Evolutionary conservation across 2,113 vertebrate species (phyloP).

Genomic region (Mustela lutreola): DNA sequence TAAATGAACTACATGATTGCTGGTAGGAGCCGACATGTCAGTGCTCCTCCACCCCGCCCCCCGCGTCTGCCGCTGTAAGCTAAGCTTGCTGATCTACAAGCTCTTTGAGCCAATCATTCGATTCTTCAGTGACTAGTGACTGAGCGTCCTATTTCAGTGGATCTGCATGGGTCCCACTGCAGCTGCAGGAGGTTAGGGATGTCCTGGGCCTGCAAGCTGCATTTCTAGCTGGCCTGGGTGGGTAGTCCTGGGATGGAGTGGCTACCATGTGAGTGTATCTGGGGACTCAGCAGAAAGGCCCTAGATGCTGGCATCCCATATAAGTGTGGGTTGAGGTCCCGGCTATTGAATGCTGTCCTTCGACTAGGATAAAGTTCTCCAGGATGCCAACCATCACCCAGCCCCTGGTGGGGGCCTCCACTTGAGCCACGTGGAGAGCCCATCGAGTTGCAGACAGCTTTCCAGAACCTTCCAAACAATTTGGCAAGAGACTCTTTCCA

Average conservation of each 20-base stretch:
- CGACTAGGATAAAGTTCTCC: neutral
- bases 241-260: neutral
- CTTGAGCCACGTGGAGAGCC: neutral
- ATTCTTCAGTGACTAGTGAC: neutral
- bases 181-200: neutral
- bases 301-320: too few species aligned
- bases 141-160: neutral
- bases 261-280: too few species aligned
- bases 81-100: neutral
- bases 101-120: neutral
- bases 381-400: neutral
- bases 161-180: neutral
- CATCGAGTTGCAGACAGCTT: neutral
- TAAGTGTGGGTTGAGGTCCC: too few species aligned
- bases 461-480: neutral
- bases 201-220: neutral
- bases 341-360: neutral
- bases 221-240: too few species aligned
- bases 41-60: too few species aligned
- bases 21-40: neutral
- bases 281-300: too few species aligned
- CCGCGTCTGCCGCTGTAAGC: neutral
- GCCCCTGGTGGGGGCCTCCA: neutral
- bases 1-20: rapidly evolving
- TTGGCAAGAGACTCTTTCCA: neutral